phyloP scores from a whole-genome alignment of 2,113 vertebrate genomes.

The Lampris incognitus region DNA sequence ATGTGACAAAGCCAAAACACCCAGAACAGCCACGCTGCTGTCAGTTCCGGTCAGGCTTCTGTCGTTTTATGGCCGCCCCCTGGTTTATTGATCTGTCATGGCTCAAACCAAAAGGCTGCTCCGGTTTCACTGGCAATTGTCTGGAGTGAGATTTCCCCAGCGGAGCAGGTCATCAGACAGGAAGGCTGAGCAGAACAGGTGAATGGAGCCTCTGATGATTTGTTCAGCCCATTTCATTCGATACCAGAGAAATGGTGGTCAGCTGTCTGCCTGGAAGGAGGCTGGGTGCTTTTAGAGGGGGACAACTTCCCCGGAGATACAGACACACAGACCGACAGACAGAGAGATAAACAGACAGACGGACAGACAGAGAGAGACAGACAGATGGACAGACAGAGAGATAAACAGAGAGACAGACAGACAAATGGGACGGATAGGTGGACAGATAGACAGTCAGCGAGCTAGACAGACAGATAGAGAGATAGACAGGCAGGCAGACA shows the following conservation, averaged over 20 bases:
- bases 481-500: too few relatives aligned
- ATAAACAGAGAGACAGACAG: too few relatives aligned
- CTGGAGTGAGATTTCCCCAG: conserved; percentile 42
- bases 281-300: not conserved
- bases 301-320: not conserved
- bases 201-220: not conserved
- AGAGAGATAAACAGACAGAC: too few relatives aligned
- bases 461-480: too few relatives aligned
- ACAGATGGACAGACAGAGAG: too few relatives aligned
- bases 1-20: too few relatives aligned
- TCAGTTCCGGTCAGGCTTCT: conserved; percentile 22
- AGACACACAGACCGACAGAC: not conserved
- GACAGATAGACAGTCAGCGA: too few relatives aligned
- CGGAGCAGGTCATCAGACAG: conserved; percentile 8
- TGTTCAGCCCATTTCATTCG: not conserved
- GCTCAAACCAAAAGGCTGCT: conserved; percentile 19
- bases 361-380: too few relatives aligned
- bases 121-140: conserved; percentile 52
- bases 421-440: too few relatives aligned
- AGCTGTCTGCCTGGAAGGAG: conserved; percentile 23
- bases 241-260: conserved; percentile 10
- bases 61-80: conserved; percentile 7
- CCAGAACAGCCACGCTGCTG: conserved; percentile 24
- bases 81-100: not conserved
- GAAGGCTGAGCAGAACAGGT: conserved; percentile 37